phyloP scores from a whole-genome alignment of 2,888 invertebrate genomes.

The Mechanitis mazaeus region DNA sequence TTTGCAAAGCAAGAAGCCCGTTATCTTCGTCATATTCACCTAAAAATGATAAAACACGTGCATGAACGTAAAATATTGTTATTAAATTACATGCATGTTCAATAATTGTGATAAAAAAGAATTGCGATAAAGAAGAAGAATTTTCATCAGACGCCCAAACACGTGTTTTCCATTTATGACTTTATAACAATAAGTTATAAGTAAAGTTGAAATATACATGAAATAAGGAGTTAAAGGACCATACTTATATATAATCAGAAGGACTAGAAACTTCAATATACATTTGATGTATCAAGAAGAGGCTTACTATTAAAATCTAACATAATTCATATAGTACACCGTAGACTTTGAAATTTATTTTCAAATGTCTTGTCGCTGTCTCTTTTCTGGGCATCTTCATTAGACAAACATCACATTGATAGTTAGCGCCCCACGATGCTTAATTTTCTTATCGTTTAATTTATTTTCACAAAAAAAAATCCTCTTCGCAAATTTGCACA shows the following conservation, averaged over 20 bases:
- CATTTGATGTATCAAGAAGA: no score
- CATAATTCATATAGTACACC: background rate
- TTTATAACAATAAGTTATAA: background rate
- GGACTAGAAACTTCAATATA: no score
- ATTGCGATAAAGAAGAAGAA: conserved; percentile 3
- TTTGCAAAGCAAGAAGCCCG: conserved; percentile 22
- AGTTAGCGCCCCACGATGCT: background rate
- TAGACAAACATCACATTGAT: background rate
- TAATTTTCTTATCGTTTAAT: background rate
- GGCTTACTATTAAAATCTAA: background rate
- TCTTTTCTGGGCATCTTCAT: background rate
- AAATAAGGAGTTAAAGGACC: background rate
- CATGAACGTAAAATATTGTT: conserved; percentile 36
- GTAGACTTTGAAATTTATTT: background rate
- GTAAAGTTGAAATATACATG: background rate
- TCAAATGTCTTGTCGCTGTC: background rate
- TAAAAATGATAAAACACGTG: conserved; percentile 61
- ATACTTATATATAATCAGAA: no score
- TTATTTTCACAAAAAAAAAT: background rate
- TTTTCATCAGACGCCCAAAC: conserved; percentile 21
- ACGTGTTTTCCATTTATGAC: conserved; percentile 20
- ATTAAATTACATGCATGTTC: conserved; percentile 30
- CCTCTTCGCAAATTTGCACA: background rate
- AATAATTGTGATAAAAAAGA: conserved; percentile 12
- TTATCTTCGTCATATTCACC: conserved; percentile 45